phyloP scores from a whole-genome alignment of 2,113 vertebrate species.

The Amblyopsis rosae region DNA sequence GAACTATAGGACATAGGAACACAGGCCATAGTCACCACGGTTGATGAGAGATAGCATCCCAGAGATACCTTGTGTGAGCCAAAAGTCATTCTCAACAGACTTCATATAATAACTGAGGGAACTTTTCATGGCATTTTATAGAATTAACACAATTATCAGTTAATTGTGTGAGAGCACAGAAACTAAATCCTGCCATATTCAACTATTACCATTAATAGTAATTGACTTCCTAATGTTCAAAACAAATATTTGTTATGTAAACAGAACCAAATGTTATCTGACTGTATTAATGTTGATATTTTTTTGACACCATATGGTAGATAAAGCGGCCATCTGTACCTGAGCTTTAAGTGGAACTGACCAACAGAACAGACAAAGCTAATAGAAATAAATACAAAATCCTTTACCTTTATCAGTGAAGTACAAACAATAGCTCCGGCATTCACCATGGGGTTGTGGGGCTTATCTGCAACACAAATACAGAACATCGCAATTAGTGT shows the following conservation, averaged over 20 bases:
- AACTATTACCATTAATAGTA: not conserved
- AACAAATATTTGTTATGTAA: constrained; percentile 1
- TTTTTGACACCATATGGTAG: constrained; percentile 8
- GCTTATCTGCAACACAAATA: constrained; percentile 84
- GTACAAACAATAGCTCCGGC: constrained; percentile 97
- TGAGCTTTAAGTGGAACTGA: constrained; percentile 25
- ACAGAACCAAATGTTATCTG: constrained; percentile 12
- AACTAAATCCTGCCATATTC: not conserved
- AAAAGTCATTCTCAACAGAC: constrained; percentile 17
- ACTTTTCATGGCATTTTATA: not conserved
- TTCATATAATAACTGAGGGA: not conserved
- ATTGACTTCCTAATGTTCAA: constrained; percentile 1
- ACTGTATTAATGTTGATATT: constrained; percentile 19
- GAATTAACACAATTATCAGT: not conserved
- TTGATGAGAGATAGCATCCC: constrained; percentile 23
- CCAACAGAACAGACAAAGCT: constrained; percentile 5
- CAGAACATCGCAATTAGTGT: not conserved
- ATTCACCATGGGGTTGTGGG: constrained; percentile 99
- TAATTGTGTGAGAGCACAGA: not conserved
- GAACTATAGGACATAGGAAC: no score
- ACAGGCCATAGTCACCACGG: constrained; percentile 37
- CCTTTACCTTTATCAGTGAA: constrained; percentile 96
- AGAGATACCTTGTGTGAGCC: constrained; percentile 6
- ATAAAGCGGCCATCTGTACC: constrained; percentile 23
- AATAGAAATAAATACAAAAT: constrained; percentile 23